These are phyloP conservation scores for Stenotaenia linearis DNA, from an alignment of 2,888 invertebrate genomes.

Conservation along the genomic window DNA sequence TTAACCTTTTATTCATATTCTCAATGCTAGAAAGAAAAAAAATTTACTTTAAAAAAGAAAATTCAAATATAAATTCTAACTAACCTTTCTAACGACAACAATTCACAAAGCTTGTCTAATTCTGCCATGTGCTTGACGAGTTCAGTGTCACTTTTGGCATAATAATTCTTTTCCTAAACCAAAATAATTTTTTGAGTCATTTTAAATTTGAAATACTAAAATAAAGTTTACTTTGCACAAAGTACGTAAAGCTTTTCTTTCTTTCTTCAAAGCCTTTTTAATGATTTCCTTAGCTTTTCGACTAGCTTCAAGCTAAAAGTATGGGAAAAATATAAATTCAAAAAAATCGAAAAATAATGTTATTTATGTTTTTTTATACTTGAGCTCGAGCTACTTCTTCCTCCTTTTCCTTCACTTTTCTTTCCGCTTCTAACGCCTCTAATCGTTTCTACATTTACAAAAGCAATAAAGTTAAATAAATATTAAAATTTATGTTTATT, in stretches of 20 bases:
- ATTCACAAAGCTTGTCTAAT: slow-evolving; percentile 86
- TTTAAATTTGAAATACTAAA: background rate
- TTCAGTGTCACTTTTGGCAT: slow-evolving; percentile 63
- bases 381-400: slow-evolving; percentile 46
- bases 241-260: slow-evolving; percentile 72
- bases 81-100: slow-evolving; percentile 50
- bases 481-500: background rate
- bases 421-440: slow-evolving; percentile 49
- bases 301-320: slow-evolving; percentile 63
- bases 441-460: slow-evolving; percentile 42
- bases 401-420: slow-evolving; percentile 68
- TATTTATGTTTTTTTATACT: slow-evolving; percentile 38
- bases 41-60: slow-evolving; percentile 30
- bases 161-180: slow-evolving; percentile 66
- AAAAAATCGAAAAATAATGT: background rate
- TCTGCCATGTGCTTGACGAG: slow-evolving; percentile 77
- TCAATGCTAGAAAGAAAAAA: slow-evolving; percentile 56
- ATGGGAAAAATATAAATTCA: background rate
- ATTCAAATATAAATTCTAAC: slow-evolving; percentile 32
- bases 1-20: slow-evolving; percentile 59
- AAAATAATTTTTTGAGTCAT: slow-evolving; percentile 30
- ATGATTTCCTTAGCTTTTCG: slow-evolving; percentile 78
- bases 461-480: background rate
- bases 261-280: slow-evolving; percentile 80
- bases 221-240: slow-evolving; percentile 56